Conservation (phyloP, 2,797 vertebrate species). For the Pantherophis alleghaniensis region DNA sequence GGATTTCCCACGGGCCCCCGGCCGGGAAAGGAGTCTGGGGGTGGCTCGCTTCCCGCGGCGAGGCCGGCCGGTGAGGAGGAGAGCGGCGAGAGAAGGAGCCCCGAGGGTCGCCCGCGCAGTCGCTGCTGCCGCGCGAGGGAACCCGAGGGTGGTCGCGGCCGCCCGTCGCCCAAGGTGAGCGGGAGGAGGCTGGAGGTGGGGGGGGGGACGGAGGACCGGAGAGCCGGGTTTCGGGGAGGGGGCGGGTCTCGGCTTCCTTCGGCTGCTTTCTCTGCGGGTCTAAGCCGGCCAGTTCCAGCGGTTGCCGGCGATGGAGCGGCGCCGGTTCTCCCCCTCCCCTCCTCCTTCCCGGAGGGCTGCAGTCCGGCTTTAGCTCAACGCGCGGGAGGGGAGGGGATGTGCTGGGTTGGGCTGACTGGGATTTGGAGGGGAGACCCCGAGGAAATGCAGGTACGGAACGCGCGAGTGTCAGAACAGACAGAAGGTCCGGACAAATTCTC, state of each 20-base stretch:
- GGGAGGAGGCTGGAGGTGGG: neutral
- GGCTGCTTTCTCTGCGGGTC: neutral
- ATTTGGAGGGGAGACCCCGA: neutral
- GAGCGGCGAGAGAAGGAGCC: neutral
- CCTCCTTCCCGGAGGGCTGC: neutral
- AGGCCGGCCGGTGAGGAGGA: too few species aligned
- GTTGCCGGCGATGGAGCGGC: neutral
- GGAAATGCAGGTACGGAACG: neutral
- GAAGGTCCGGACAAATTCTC: neutral
- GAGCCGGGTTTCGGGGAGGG: neutral
- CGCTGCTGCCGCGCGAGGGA: neutral
- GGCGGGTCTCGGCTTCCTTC: neutral
- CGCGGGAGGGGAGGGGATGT: neutral
- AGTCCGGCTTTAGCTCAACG: neutral
- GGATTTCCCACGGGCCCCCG: neutral
- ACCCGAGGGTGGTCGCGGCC: neutral
- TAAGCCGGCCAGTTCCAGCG: neutral
- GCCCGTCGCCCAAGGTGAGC: neutral
- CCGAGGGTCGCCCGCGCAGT: neutral
- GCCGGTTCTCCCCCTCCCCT: rapidly evolving
- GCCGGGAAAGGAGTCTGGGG: neutral
- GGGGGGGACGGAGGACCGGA: neutral
- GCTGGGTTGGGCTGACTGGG: neutral
- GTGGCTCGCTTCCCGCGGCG: neutral
- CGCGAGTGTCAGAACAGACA: neutral